Base-by-base conservation (phyloP, 1,140 invertebrate genomes). In the Spodoptera frugiperda region DNA sequence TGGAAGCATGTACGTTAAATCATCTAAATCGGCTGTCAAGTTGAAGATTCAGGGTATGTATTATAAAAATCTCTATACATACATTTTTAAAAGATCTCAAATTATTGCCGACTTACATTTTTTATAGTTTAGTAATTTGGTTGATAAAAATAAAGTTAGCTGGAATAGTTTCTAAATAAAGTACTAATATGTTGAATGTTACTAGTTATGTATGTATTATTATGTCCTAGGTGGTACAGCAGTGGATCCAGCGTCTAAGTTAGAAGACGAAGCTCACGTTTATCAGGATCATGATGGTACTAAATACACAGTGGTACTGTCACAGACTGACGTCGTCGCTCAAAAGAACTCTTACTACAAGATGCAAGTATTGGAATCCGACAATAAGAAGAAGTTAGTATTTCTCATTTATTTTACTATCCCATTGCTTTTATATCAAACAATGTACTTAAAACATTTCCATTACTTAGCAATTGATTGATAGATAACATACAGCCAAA, bases 271-370 rank as follows among this genome's bases (percentile, higher is more conserved):
- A 4, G 97, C 97, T 0, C 98, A 99, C 94, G 97, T 99, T 9
- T 97, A 97, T 87, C 93, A 95, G 77, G 84, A 93, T 78, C 87
- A 85, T 0, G 89, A 95, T 12, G 94, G 95, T 33, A 78, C 74
- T n/a, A 97, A 97, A 80, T 99, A 96, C 88, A 97, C 96, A 46
- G 96, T 95, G 61, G 97, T 98, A 0, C 95, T 99, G 5, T 97
- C 97, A 19, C 91, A 97, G 79, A 98, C 98, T 1, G 98, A 99
- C 90, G 96, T 99, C 48, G 96, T 97, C 76, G 95, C 94, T 10
- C 97, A 97, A 63, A 98, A 97, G 84, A 99, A 99, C 92, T 98
- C 98, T 5, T 99, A 95, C 91, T 99, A 99, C 91, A 99, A 99
- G 91, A 79, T 99, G 39, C 99, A 99, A 93, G 90, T 99, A 46